Evolutionary conservation across 1,140 invertebrate species (phyloP).

Genomic region (Drosophila miranda): DNA sequence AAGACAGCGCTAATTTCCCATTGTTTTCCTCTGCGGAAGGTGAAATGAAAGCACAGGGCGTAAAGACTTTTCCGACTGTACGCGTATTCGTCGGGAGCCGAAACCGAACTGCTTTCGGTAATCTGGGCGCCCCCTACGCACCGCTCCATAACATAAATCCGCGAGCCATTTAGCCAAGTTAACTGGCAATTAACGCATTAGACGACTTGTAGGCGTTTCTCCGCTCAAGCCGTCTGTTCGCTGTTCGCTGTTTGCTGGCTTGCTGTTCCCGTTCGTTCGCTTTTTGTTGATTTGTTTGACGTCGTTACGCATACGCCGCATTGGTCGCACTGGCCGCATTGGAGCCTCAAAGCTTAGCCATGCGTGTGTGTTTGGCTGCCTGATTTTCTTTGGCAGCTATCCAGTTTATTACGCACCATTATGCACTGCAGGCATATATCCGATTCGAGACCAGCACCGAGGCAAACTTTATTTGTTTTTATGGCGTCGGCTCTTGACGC

Average conservation of each 20-base stretch:
- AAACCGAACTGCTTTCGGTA: too few species aligned
- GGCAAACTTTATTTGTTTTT: slow-evolving; percentile 24
- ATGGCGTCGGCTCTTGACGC: slow-evolving; percentile 40
- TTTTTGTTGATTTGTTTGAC: slow-evolving; percentile 44
- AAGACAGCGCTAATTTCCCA: slow-evolving; percentile 49
- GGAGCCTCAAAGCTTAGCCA: slow-evolving; percentile 45
- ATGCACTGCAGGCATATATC: slow-evolving; percentile 45
- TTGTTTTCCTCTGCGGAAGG: slow-evolving; percentile 35
- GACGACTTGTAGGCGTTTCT: slow-evolving; percentile 50
- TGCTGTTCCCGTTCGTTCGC: neutral
- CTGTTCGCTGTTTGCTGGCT: slow-evolving; percentile 47
- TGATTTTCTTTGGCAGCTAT: slow-evolving; percentile 57
- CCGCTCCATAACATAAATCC: slow-evolving; percentile 36
- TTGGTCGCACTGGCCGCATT: slow-evolving; percentile 31
- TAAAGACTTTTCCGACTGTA: neutral
- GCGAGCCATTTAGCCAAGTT: slow-evolving; percentile 69
- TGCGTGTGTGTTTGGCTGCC: slow-evolving; percentile 33
- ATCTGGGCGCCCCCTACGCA: slow-evolving; percentile 19
- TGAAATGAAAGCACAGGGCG: slow-evolving; percentile 41
- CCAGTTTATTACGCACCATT: slow-evolving; percentile 73
- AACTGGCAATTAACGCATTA: slow-evolving; percentile 77
- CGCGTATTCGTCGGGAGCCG: neutral
- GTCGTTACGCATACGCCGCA: slow-evolving; percentile 69
- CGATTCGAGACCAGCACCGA: slow-evolving; percentile 15
- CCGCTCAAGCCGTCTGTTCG: slow-evolving; percentile 39